These are phyloP conservation scores for Samia ricini DNA, from an alignment of 1,140 invertebrate species.

Conservation along the genomic window DNA sequence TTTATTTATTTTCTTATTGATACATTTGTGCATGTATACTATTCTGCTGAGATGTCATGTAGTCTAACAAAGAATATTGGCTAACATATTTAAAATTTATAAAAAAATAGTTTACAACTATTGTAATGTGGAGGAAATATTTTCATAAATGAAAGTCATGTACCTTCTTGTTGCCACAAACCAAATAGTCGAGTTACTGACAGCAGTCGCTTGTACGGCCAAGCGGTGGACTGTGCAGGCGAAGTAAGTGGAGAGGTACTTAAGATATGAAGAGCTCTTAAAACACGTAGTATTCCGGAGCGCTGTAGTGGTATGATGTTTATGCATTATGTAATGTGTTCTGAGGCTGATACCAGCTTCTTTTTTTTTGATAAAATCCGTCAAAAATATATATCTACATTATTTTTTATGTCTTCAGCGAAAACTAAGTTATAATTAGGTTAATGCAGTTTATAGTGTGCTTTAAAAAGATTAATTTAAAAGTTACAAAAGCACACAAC, in stretches of 20 bases:
- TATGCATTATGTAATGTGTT: constrained; percentile 53
- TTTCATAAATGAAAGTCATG: background rate
- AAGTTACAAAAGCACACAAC: no score
- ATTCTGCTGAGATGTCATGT: no score
- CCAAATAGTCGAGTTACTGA: constrained; percentile 18
- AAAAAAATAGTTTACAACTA: no score
- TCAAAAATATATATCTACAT: background rate
- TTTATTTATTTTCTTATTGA: no score
- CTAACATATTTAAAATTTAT: no score
- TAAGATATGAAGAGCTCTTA: constrained; percentile 53
- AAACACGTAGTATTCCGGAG: constrained; percentile 43
- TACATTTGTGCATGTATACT: no score
- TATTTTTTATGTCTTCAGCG: no score
- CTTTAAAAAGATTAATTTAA: no score
- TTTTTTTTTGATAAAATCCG: background rate
- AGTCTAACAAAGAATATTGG: no score
- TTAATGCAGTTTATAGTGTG: no score
- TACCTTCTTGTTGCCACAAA: background rate
- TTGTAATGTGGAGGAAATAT: background rate
- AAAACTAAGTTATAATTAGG: no score
- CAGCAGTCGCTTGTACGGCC: constrained; percentile 16
- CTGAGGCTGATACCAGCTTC: constrained; percentile 19
- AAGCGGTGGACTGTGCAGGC: no score
- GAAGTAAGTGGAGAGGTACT: constrained; percentile 46
- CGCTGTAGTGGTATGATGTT: constrained; percentile 46